Base-by-base conservation (phyloP, 2,888 invertebrate species). In the Caenorhabditis sp. region DNA sequence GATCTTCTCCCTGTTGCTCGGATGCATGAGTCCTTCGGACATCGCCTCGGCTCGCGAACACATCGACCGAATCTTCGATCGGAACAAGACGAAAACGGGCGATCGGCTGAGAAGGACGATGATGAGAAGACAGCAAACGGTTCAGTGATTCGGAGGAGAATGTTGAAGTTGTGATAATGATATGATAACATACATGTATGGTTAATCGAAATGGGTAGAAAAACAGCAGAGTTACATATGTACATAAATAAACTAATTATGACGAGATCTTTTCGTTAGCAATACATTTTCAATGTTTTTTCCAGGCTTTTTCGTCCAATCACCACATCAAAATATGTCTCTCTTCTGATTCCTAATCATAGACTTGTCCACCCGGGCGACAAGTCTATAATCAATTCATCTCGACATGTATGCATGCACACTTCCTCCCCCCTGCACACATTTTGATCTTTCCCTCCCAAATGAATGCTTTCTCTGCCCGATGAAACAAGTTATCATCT, bases 51-150 rank as follows among this genome's bases (percentile, higher is more conserved):
- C 86, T 11, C 74, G 86, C 40, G 84, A 86, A 32, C 61, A 80
- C 26, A 74, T 87, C 18, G 85, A 87, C 53, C 55, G 86, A 44
- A 87, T 87, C 22, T 82, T 82, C 32, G 86, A 84, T 51, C 71
- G 85, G 53, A 82, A 72, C 22, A 82, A 71, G 55, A 80, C 69
- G 15, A 69, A 58, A 20, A 26, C 65, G 2, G 84, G 82, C 18
- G 76, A 71, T 32, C 58, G 56, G 47, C 61, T 86, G 47, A 53
- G 83, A 22, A 62, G 69, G 22, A 61, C 69, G 6, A 62, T 86
- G 44, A 55, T 85, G 62, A 65, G 84, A 65, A 64, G 82, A 32
- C 86, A 86, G 44, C 60, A 62, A 24, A 85, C 86, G 6, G 37
- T 71, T 58, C 72, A 71, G 35, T 80, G 44, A 80, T 50, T 56